Conservation (phyloP, 2,888 invertebrate species). For the Lasioglossum pauxillum region DNA sequence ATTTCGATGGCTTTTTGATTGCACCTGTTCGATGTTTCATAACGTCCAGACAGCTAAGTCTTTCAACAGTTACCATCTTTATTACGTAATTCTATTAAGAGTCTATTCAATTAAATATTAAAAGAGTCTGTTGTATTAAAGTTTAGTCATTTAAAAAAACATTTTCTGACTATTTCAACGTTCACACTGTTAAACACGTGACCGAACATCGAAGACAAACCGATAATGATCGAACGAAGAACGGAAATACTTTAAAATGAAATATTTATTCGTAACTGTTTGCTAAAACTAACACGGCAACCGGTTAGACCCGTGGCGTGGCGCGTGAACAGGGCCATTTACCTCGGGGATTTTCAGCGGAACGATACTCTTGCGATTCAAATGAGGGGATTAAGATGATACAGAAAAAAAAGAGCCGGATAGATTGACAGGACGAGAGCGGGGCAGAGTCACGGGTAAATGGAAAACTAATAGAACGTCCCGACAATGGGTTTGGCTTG, state of each 20-base stretch:
- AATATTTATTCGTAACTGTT: neutral
- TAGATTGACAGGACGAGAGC: slow-evolving; percentile 18
- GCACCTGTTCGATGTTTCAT: neutral
- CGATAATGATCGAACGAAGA: no score
- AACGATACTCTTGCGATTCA: neutral
- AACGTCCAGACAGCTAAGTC: neutral
- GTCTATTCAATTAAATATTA: no score
- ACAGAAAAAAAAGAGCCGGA: neutral
- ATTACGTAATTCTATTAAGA: neutral
- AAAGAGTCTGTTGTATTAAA: no score
- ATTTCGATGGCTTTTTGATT: neutral
- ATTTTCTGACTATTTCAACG: no score
- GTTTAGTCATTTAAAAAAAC: neutral
- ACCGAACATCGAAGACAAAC: neutral
- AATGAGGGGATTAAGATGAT: slow-evolving; percentile 24
- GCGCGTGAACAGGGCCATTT: neutral
- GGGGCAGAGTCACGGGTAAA: slow-evolving; percentile 61
- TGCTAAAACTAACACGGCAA: neutral
- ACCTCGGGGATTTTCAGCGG: neutral
- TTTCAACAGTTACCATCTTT: neutral
- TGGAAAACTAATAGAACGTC: slow-evolving; percentile 76
- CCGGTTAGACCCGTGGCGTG: neutral
- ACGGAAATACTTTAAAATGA: neutral
- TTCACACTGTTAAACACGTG: no score
- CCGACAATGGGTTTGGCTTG: slow-evolving; percentile 76